Conservation (phyloP, 2,113 vertebrate species). For the Oriolus oriolus region DNA sequence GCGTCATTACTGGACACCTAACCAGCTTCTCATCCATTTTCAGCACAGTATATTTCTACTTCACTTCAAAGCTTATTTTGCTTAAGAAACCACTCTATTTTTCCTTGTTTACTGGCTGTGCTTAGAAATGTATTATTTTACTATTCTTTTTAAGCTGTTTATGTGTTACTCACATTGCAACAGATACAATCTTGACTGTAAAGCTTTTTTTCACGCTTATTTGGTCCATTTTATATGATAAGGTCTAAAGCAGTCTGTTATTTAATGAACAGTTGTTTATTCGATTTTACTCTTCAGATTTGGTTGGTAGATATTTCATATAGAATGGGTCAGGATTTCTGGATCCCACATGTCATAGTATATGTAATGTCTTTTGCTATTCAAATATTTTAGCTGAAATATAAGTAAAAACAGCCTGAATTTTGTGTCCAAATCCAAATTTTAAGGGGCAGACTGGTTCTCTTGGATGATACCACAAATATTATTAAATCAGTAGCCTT, state of each 20-base stretch:
- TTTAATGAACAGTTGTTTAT: neutral
- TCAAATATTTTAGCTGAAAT: neutral
- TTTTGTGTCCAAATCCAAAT: neutral
- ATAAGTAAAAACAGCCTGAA: neutral
- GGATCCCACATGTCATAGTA: neutral
- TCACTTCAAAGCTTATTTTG: constrained; percentile 46
- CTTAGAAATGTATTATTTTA: constrained; percentile 13
- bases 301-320: neutral
- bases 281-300: neutral
- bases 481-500: neutral
- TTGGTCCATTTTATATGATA: neutral
- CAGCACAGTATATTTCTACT: constrained; percentile 27
- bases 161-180: neutral
- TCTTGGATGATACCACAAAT: neutral
- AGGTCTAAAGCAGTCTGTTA: neutral
- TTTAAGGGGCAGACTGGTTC: neutral
- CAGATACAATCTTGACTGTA: neutral
- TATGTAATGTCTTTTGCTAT: neutral
- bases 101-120: neutral
- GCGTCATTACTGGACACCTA: constrained; percentile 61
- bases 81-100: neutral
- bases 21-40: constrained; percentile 42
- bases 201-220: neutral
- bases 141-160: neutral
- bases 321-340: neutral